Conservation (phyloP, 2,888 invertebrate species). For the Phymatocera aterrima region DNA sequence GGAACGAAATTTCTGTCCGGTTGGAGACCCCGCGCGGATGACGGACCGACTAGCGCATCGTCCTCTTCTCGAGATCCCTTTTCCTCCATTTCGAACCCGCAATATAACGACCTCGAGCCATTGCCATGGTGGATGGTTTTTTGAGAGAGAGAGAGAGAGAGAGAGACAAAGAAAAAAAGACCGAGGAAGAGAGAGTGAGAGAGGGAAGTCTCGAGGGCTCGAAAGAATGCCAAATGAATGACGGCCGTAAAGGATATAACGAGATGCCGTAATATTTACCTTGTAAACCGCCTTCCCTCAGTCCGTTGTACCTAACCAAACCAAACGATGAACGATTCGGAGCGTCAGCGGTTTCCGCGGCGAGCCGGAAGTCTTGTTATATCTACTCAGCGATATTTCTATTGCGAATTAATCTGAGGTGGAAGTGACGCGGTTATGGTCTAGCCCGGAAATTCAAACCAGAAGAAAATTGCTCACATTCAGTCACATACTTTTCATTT, state of each 20-base stretch:
- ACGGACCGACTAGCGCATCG: constrained; percentile 18
- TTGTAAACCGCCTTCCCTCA: constrained; percentile 43
- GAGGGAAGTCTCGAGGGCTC: constrained; percentile 20
- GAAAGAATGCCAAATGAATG: constrained; percentile 41
- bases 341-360: constrained; percentile 25
- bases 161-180: not conserved
- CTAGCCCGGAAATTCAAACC: not conserved
- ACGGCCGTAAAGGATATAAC: constrained; percentile 39
- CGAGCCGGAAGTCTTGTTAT: constrained; percentile 7
- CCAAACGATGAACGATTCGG: constrained; percentile 14
- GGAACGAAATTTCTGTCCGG: constrained; percentile 38
- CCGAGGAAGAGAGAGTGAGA: not conserved
- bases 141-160: not conserved
- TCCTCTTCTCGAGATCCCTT: not conserved
- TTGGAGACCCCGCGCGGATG: not conserved
- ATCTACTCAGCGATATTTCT: not conserved
- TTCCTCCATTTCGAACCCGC: constrained; percentile 1
- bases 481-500: not conserved
- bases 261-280: constrained; percentile 38
- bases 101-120: constrained; percentile 33
- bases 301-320: constrained; percentile 23
- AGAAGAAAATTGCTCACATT: not conserved
- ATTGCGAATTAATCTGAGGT: not conserved
- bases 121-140: not conserved
- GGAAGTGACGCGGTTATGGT: not conserved